Evolutionary conservation across 2,888 invertebrate species (phyloP).

Genomic region (Ormyrus labotus): DNA sequence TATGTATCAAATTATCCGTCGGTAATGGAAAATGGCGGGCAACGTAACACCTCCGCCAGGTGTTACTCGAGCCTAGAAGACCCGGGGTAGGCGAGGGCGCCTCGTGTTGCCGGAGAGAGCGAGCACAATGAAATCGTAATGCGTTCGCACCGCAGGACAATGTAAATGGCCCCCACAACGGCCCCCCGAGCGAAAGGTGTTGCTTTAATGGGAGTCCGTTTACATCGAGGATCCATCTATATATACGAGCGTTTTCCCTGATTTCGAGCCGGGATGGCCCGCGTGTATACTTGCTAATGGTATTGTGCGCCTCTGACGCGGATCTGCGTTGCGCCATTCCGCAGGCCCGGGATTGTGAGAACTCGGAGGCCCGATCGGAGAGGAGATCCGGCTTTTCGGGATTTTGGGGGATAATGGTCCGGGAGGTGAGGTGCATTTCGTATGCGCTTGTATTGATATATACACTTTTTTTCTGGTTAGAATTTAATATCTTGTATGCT

Average conservation of each 20-base stretch:
- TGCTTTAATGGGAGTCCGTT: conserved; percentile 74
- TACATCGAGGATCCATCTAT: conserved; percentile 57
- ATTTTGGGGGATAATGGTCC: too few relatives aligned
- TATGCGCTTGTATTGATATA: too few relatives aligned
- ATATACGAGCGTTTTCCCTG: conserved; percentile 26
- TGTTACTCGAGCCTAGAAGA: conserved; percentile 64
- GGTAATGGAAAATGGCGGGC: conserved; percentile 74
- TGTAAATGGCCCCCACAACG: conserved; percentile 66
- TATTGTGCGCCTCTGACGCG: neutral
- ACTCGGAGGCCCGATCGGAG: too few relatives aligned
- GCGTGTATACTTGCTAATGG: conserved; percentile 30
- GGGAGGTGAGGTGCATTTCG: too few relatives aligned
- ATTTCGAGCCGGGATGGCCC: neutral
- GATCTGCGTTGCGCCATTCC: neutral
- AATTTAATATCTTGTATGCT: too few relatives aligned
- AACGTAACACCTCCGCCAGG: conserved; percentile 76
- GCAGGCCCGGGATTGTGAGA: too few relatives aligned
- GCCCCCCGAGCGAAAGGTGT: conserved; percentile 69
- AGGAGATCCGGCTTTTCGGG: too few relatives aligned
- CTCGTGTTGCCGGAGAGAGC: neutral
- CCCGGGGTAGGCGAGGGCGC: conserved; percentile 8
- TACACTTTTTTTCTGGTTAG: too few relatives aligned
- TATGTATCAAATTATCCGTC: conserved; percentile 75
- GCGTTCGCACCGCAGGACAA: conserved; percentile 67
- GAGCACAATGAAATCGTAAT: conserved; percentile 71